Evolutionary conservation across 37 sponge, comb jelly and placozoan species (phyloP).

Genomic region (Haliclona indistincta): DNA sequence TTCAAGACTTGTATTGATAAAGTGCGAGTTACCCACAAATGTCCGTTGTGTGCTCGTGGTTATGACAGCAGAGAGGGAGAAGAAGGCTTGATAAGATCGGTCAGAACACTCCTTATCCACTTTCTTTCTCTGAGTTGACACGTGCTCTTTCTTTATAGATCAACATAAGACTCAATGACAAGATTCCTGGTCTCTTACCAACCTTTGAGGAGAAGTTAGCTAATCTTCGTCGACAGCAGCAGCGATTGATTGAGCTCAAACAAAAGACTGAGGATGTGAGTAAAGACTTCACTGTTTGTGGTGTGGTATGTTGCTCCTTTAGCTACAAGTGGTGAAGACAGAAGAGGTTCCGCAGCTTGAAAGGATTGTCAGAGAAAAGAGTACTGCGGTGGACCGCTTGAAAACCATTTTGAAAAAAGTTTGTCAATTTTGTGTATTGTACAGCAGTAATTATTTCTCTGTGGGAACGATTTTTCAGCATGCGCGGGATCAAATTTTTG

Average conservation of each 20-base stretch:
- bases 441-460: no score
- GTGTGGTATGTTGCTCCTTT: neutral
- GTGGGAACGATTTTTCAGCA: no score
- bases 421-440: neutral
- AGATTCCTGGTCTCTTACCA: conserved; percentile 58
- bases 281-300: neutral
- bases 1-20: conserved; percentile 72
- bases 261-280: conserved; percentile 67
- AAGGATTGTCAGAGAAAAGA: conserved; percentile 19
- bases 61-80: conserved; percentile 45
- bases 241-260: conserved; percentile 45
- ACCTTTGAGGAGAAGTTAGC: conserved; percentile 25
- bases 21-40: conserved; percentile 45
- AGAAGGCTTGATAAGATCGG: conserved; percentile 48
- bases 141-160: no score
- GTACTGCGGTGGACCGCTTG: neutral
- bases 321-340: conserved; percentile 28
- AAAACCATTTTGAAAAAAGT: conserved; percentile 12
- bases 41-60: conserved; percentile 70
- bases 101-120: no score
- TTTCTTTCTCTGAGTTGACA: no score
- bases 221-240: conserved; percentile 46
- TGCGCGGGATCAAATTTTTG: no score
- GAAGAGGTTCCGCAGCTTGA: conserved; percentile 10
- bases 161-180: conserved; percentile 37